Percentiles rank a stretch among this genome's conserved stretches.
Conservation (phyloP, 2,113 vertebrate genomes). For the Mesembrinibis cayennensis region DNA sequence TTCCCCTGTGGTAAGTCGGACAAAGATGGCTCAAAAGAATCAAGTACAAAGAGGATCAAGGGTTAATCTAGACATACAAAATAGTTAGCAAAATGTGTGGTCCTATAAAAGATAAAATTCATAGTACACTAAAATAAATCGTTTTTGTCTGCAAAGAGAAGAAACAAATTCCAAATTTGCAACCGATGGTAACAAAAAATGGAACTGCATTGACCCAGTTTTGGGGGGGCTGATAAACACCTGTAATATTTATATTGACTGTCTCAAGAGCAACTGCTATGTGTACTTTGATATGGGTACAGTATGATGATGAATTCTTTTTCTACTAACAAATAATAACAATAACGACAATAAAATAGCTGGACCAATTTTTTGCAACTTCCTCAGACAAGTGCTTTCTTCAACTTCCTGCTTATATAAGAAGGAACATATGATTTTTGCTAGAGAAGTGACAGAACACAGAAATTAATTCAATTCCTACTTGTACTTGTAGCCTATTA, state of each 20-base stretch:
- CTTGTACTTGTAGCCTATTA: not conserved
- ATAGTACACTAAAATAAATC: not conserved
- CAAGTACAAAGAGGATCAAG: not conserved
- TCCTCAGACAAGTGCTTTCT: not conserved
- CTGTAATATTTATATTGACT: not conserved
- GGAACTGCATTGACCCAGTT: not conserved
- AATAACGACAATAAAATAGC: not conserved
- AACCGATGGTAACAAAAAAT: not conserved
- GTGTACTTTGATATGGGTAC: not conserved
- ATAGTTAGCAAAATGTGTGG: not conserved
- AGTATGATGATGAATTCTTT: not conserved
- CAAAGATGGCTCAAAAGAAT: not conserved
- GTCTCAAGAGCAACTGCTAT: not conserved
- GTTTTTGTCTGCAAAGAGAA: not conserved
- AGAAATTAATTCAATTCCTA: conserved; percentile 29
- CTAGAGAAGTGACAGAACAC: not conserved
- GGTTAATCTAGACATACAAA: not conserved
- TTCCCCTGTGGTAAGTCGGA: not conserved
- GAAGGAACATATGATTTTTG: not conserved
- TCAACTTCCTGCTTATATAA: not conserved
- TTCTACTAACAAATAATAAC: not conserved
- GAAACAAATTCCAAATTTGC: not conserved
- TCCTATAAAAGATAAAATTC: not conserved
- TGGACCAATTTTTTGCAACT: not conserved
- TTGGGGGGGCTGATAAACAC: not conserved